Conservation (phyloP, 2,888 invertebrate species). For the Melieria omissa region DNA sequence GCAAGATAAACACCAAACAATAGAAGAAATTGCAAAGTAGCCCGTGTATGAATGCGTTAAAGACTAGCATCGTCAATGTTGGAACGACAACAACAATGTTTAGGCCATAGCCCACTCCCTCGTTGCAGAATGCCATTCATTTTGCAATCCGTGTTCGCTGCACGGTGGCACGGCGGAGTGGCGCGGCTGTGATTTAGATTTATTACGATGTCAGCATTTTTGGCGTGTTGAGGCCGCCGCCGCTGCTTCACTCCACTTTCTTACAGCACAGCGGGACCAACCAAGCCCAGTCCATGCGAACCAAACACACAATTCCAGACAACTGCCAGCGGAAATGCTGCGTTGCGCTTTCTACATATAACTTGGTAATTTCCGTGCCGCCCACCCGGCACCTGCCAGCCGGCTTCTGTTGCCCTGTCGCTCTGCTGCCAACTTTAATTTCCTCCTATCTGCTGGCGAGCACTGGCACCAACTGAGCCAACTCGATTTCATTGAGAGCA, state of each 20-base stretch:
- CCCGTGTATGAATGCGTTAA: no score
- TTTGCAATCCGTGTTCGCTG: neutral
- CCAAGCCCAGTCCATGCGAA: no score
- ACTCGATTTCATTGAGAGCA: neutral
- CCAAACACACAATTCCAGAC: neutral
- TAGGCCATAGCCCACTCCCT: no score
- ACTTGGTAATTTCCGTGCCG: neutral
- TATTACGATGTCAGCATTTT: slow-evolving; percentile 5
- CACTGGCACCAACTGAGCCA: no score
- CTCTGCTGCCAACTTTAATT: no score
- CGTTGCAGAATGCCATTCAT: neutral
- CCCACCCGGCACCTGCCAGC: neutral
- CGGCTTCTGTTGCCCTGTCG: neutral
- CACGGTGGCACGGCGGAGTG: no score
- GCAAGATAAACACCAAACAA: no score
- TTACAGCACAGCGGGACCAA: no score
- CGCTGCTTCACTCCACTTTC: neutral
- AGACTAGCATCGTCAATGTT: no score
- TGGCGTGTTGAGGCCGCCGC: neutral
- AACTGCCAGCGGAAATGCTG: neutral
- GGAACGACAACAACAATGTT: no score
- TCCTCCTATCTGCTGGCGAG: no score
- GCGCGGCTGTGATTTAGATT: slow-evolving; percentile 1
- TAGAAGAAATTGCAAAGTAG: no score
- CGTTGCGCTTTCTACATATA: slow-evolving; percentile 4